Base-by-base conservation (phyloP, 2,797 vertebrate species). In the Dendrocincla fuliginosa region DNA sequence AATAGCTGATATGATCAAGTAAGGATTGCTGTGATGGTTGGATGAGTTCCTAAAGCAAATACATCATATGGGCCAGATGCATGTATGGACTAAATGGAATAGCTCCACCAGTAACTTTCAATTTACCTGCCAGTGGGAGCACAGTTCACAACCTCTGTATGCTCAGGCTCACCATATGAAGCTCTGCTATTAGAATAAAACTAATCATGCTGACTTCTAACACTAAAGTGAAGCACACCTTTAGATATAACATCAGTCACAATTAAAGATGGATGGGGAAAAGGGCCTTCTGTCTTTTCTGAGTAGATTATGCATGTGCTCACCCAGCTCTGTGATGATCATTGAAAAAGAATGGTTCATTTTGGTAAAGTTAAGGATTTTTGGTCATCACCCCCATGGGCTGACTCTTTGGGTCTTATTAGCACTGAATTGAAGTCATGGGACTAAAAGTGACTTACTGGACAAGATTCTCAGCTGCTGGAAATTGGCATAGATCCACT, bases 381-480 rank as follows among this genome's bases (percentile, higher is more conserved):
- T 64, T 79, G 35, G 16, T 69, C 65, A 65, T 56, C 27, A 63
- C 10, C 28, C 28, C 3, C 24, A 59, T 6, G 5, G 44, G 17
- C 19, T 86, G 47, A 78, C 60, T 78, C 65, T 71, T 91, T 57
- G n/a, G 9, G 32, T 88, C 46, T 71, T 73, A 73, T 46, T 71
- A 86, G 61, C 35, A n/a, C 46, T 44, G 27, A 87, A 84, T 19
- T 1, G 4, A 77, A 88, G 19, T 59, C 20, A 18, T 46, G 11
- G 33, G 46, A 90, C 49, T 56, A 87, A 84, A 90, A 78, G 63
- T 47, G 63, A 60, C 55, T 92, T 91, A 67, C 47, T 77, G 94
- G 82, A 67, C 75, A 87, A 78, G 84, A 91, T 92, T 90, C 33
- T 90, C 56, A 86, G 65, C 76, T 96, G 84, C 69, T 95, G 76